Evolutionary conservation across 2,113 vertebrate species (phyloP).

Genomic region (Varanus komodoensis): DNA sequence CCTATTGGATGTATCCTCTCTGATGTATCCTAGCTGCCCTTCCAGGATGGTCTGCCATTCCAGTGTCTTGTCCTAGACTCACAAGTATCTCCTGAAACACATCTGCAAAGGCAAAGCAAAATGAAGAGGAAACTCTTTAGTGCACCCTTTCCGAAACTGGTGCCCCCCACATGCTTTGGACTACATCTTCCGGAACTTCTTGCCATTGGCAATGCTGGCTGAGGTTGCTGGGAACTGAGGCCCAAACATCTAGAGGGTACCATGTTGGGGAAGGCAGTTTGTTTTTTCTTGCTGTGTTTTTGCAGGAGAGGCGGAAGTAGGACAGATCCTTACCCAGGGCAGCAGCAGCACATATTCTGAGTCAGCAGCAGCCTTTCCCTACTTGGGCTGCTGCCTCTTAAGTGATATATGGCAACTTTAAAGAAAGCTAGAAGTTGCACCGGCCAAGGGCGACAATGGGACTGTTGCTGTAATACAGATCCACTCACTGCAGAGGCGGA

Average conservation of each 20-base stretch:
- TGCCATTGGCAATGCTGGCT: background rate
- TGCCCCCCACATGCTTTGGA: background rate
- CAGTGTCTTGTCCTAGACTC: background rate
- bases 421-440: background rate
- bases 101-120: constrained; percentile 15
- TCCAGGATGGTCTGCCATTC: background rate
- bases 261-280: background rate
- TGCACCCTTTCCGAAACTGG: background rate
- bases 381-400: background rate
- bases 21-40: background rate
- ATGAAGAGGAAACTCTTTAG: background rate
- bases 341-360: background rate
- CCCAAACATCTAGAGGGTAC: background rate
- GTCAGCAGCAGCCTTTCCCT: no score
- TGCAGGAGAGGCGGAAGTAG: background rate
- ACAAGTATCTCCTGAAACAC: constrained; percentile 12
- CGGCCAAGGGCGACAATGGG: background rate
- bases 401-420: background rate
- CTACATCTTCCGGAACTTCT: no score
- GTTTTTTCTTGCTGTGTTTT: background rate
- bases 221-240: background rate
- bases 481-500: background rate
- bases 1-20: background rate
- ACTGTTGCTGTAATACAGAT: background rate
- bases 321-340: background rate